Evolutionary conservation across 2,113 vertebrate genomes (phyloP).

Genomic region (Romanogobio albipinnatus): DNA sequence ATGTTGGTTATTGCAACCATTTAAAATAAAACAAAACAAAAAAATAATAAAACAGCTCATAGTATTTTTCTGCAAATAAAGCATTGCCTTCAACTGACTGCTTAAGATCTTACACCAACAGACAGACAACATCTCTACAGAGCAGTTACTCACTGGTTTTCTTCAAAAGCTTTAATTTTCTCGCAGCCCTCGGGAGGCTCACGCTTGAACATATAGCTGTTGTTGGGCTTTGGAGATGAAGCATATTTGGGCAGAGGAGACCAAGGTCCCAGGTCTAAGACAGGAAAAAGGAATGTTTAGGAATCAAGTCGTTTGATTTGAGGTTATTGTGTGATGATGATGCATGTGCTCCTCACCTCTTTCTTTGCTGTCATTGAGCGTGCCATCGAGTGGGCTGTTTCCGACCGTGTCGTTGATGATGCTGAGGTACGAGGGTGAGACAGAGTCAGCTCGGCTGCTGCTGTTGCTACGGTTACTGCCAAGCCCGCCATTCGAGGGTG

Average conservation of each 20-base stretch:
- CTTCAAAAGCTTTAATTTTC: slow-evolving; percentile 94
- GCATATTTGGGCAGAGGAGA: slow-evolving; percentile 98
- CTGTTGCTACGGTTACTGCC: slow-evolving; percentile 85
- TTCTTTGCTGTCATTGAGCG: slow-evolving; percentile 82
- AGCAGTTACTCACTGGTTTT: slow-evolving; percentile 87
- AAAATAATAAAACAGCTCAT: not conserved
- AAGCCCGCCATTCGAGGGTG: slow-evolving; percentile 88
- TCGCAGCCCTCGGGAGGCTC: slow-evolving; percentile 98
- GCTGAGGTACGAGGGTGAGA: slow-evolving; percentile 92
- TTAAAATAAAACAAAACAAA: not conserved
- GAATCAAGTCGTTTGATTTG: not conserved
- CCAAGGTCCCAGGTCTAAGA: slow-evolving; percentile 89
- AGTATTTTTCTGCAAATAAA: not conserved
- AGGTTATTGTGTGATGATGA: not conserved
- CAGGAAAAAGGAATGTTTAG: not conserved
- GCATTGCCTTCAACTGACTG: not conserved
- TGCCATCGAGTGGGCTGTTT: slow-evolving; percentile 90
- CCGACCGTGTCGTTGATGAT: slow-evolving; percentile 86
- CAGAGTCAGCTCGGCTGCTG: slow-evolving; percentile 94
- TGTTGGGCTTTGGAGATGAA: slow-evolving; percentile 97
- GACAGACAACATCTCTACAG: not conserved
- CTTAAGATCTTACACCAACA: not conserved
- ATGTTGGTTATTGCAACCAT: not conserved
- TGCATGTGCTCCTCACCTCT: slow-evolving; percentile 80
- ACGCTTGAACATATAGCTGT: slow-evolving; percentile 99